Evolutionary conservation across 2,888 invertebrate genomes (phyloP).

Genomic region (Lissocephala sabroskyi): DNA sequence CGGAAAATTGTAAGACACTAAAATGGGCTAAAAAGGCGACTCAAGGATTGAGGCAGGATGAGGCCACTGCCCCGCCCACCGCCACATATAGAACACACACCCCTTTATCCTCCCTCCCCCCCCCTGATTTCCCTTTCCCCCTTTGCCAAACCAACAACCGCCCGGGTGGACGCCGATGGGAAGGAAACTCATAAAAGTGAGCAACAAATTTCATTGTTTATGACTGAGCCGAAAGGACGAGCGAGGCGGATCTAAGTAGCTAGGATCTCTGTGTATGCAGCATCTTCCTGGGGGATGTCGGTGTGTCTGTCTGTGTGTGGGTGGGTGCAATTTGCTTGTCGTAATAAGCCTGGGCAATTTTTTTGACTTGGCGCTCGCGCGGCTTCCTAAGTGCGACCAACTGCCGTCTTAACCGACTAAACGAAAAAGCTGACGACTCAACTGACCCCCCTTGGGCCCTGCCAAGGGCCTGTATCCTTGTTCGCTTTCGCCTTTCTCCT

Average conservation of each 20-base stretch:
- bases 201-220: conserved; percentile 60
- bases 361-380: conserved; percentile 10
- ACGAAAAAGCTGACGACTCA: too few species aligned
- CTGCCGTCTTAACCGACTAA: conserved; percentile 1
- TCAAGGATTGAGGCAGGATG: too few species aligned
- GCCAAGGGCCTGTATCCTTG: too few species aligned
- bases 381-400: neutral
- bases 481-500: neutral
- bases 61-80: neutral
- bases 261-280: too few species aligned
- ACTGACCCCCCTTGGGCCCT: too few species aligned
- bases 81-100: neutral
- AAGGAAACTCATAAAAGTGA: conserved; percentile 55
- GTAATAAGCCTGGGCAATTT: conserved; percentile 26
- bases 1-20: conserved; percentile 56
- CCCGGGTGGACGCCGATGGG: conserved; percentile 25
- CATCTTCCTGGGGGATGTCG: neutral
- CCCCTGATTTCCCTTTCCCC: too few species aligned
- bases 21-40: conserved; percentile 59
- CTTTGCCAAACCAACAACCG: neutral
- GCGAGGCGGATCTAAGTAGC: too few species aligned
- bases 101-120: too few species aligned
- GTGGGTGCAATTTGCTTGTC: conserved; percentile 26
- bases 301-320: conserved; percentile 7
- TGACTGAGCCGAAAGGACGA: conserved; percentile 18